phyloP scores from a whole-genome alignment of 2,797 vertebrate species.

The Hyperoplus immaculatus region DNA sequence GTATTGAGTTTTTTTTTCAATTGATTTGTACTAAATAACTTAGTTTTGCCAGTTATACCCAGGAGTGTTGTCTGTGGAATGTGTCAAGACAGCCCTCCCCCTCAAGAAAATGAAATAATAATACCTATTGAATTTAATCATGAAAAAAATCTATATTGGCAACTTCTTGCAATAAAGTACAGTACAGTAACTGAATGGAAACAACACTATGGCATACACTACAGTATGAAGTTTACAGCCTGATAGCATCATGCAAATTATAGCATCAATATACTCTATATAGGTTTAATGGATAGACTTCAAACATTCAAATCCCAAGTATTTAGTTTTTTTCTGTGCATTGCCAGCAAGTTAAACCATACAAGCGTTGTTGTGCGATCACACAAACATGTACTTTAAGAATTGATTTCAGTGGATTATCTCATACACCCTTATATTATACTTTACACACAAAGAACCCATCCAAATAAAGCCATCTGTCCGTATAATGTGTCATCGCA shows the following conservation, averaged over 20 bases:
- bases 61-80: constrained; percentile 8
- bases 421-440: neutral
- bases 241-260: neutral
- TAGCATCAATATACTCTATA: neutral
- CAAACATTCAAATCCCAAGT: too few relatives aligned
- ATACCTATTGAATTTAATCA: constrained; percentile 28
- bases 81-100: neutral
- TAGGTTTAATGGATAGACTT: too few relatives aligned
- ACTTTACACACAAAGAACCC: neutral
- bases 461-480: too few relatives aligned
- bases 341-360: neutral
- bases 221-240: neutral
- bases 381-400: neutral
- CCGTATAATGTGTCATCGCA: too few relatives aligned
- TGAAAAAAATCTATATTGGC: neutral
- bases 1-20: neutral
- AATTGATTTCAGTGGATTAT: neutral
- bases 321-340: neutral
- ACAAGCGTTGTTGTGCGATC: neutral
- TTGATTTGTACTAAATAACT: constrained; percentile 5
- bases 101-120: neutral
- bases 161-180: neutral
- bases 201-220: too few relatives aligned
- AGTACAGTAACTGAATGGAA: constrained; percentile 5
- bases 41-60: neutral